Evolutionary conservation across 2,797 vertebrate genomes (phyloP).

Genomic region (Channallabes apus): DNA sequence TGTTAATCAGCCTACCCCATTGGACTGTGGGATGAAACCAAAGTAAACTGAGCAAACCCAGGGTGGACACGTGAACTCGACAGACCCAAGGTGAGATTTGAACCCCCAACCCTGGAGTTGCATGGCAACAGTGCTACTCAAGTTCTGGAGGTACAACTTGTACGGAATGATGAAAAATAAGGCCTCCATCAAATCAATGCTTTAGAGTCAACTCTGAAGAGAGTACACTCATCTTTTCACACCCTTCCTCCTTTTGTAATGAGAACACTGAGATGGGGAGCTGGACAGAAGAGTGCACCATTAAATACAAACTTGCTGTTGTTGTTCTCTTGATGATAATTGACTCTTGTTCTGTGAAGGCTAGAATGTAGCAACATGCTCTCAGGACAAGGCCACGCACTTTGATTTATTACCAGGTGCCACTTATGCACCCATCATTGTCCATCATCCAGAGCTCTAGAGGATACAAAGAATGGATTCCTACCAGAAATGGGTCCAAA

Average conservation of each 20-base stretch:
- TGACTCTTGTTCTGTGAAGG: neutral
- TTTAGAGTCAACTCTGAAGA: neutral
- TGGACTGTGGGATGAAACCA: too few species aligned
- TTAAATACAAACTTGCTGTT: neutral
- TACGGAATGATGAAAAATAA: neutral
- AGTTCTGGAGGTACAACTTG: neutral
- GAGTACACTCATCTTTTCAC: neutral
- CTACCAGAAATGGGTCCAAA: neutral
- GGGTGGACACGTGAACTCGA: too few species aligned
- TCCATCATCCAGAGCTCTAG: neutral
- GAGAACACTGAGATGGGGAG: neutral
- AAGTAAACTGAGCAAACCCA: too few species aligned
- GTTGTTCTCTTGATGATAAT: constrained; percentile 6
- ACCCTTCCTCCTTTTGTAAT: constrained; percentile 3
- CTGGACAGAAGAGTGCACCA: constrained; percentile 5
- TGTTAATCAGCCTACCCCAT: too few species aligned
- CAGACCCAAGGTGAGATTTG: too few species aligned
- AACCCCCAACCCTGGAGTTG: too few species aligned
- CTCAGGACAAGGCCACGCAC: neutral
- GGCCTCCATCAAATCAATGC: neutral
- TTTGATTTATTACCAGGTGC: neutral
- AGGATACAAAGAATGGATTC: neutral
- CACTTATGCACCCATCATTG: neutral
- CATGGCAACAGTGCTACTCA: neutral
- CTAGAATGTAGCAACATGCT: neutral